Conservation (phyloP, 2,888 invertebrate species). For the Drosophila limbata region DNA sequence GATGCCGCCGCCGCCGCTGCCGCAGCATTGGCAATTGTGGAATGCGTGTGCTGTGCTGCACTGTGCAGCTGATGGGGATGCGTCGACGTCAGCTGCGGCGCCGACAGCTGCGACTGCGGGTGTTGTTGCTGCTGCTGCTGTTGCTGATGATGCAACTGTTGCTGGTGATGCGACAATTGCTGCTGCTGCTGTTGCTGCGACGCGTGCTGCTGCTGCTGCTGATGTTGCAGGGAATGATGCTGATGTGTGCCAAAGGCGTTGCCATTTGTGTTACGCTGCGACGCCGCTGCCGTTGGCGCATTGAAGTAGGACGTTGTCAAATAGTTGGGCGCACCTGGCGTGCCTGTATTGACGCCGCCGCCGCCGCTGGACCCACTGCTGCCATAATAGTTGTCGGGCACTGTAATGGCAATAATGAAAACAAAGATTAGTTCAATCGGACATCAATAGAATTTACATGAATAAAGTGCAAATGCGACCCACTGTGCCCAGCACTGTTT, state of each 20-base stretch:
- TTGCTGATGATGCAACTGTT: constrained; percentile 74
- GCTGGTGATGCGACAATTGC: constrained; percentile 72
- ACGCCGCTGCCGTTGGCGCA: constrained; percentile 84
- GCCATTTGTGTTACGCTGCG: constrained; percentile 63
- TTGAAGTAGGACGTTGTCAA: constrained; percentile 84
- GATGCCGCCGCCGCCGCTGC: constrained; percentile 61
- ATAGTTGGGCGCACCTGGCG: constrained; percentile 68
- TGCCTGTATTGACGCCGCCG: constrained; percentile 56
- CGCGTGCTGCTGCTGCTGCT: constrained; percentile 81
- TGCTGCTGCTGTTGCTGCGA: constrained; percentile 80
- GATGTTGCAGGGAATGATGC: constrained; percentile 85
- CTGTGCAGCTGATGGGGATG: constrained; percentile 61
- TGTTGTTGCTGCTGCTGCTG: constrained; percentile 52
- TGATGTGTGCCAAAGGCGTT: constrained; percentile 81
- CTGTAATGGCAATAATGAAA: constrained; percentile 84
- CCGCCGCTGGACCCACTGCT: constrained; percentile 64
- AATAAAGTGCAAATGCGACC: constrained; percentile 8
- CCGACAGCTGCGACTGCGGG: constrained; percentile 57
- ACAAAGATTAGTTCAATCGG: background rate
- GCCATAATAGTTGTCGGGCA: constrained; percentile 87
- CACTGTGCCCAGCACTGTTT: constrained; percentile 49
- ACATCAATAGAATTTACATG: background rate
- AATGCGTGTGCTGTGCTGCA: constrained; percentile 70
- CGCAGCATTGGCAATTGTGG: constrained; percentile 71
- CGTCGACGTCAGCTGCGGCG: constrained; percentile 46